Base-by-base conservation (phyloP, 1,140 invertebrate species). In the Heliconius hermathena region DNA sequence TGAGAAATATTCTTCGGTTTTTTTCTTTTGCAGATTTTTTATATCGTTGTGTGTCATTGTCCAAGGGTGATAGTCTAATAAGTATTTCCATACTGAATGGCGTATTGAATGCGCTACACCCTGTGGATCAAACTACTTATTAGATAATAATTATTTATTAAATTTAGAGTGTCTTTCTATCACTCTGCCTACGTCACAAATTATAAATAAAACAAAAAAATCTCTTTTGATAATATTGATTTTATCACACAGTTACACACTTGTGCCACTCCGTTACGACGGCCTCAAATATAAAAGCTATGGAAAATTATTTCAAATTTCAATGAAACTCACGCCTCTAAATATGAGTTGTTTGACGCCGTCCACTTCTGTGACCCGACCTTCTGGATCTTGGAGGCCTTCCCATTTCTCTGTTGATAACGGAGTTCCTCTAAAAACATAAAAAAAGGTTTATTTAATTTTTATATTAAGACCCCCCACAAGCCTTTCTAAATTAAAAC, bases 41-140 rank as follows among this genome's bases (percentile, higher is more conserved):
- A 98, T 95, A 89, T 99, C 96, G 73, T 95, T 90, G 78, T 96
- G 95, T 0, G 97, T 98, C 73, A 97, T 97, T 81, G 97, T 94
- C 98, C 98, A 99, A 1, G 97, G 96, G 91, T 97, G 98, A 89
- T 98, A 99, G 83, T 97, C 97, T 8, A 99, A 95, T 11, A 99
- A 95, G 94, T 97, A 99, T 90, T 99, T 99, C 99, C 99, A 99
- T 1, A 99, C 97, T 89, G 98, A 97, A 49, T 96, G 95, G 29
- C 99, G 95, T 78, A 99, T 95, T 26, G 96, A 95, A 82, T 96
- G 96, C 57, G 93, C 94, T 22, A 96, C 90, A 71, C 95, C 95
- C 95, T 96, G 18, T 66, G 29, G n/a, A 29, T 80, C 22, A 75
- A 46, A 5, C 16, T 46, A 46, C 16, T 46, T 46, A 46, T 46